Evolutionary conservation across 2,113 vertebrate species (phyloP).

Genomic region (Ploceus nigricollis): DNA sequence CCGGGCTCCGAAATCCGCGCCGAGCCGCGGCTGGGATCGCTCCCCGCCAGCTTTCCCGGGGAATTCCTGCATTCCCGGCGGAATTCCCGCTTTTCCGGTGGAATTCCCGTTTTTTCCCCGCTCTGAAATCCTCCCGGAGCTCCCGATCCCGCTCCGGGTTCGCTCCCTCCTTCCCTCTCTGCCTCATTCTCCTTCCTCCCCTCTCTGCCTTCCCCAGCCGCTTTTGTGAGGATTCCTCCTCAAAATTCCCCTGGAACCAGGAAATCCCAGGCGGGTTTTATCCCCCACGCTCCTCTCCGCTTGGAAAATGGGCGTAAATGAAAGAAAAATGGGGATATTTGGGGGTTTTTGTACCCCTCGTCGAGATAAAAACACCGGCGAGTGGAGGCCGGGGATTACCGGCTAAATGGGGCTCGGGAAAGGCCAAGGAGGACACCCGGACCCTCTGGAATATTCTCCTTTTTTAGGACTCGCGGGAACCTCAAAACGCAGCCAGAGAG

Average conservation of each 20-base stretch:
- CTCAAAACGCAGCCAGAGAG: not conserved
- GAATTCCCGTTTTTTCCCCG: too few species aligned
- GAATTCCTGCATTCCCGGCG: not conserved
- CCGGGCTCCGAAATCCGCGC: too few species aligned
- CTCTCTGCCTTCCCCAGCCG: not conserved
- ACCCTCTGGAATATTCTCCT: not conserved
- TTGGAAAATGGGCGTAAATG: not conserved
- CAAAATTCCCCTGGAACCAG: not conserved
- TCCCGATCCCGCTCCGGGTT: too few species aligned
- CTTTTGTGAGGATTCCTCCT: not conserved
- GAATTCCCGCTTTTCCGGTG: too few species aligned
- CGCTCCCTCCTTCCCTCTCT: not conserved
- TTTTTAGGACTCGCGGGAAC: not conserved
- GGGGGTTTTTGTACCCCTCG: too few species aligned
- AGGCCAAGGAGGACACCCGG: slow-evolving; percentile 53
- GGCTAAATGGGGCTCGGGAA: slow-evolving; percentile 64
- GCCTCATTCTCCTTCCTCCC: not conserved
- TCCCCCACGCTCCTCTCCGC: too few species aligned
- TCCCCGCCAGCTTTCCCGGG: not conserved
- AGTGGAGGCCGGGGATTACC: slow-evolving; percentile 68
- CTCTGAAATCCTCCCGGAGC: not conserved
- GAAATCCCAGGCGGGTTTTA: not conserved
- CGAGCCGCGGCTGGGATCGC: too few species aligned
- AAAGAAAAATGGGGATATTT: not conserved
- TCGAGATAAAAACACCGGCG: not conserved